These are phyloP conservation scores for Amphiura filiformis DNA, from an alignment of 35 echinoderm and acorn worm species.

Conservation along the genomic window DNA sequence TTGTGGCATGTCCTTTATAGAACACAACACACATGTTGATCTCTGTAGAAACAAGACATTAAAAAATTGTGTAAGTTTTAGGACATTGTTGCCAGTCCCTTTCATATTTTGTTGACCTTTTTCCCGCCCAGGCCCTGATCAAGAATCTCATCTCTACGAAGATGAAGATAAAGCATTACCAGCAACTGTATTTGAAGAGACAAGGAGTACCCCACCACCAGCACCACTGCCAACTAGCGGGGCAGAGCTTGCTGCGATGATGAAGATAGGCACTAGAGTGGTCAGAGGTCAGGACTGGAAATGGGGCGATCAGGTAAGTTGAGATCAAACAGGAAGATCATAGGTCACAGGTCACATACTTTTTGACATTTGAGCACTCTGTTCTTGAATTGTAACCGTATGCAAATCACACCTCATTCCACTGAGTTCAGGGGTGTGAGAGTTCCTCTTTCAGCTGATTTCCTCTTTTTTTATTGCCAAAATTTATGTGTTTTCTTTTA, in stretches of 20 bases:
- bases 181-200: conserved; percentile 91
- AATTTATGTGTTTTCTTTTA: too few relatives aligned
- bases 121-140: neutral
- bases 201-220: conserved; percentile 64
- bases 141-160: conserved; percentile 31
- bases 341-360: neutral
- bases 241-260: conserved; percentile 84
- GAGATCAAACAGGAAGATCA: neutral
- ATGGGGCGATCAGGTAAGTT: conserved; percentile 96
- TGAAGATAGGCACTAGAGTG: conserved; percentile 98
- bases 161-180: conserved; percentile 44
- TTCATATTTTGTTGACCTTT: too few relatives aligned
- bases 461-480: too few relatives aligned
- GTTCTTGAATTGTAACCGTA: neutral
- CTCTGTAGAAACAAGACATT: too few relatives aligned
- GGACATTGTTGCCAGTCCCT: too few relatives aligned
- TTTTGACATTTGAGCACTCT: neutral
- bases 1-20: too few relatives aligned
- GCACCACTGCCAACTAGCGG: conserved; percentile 79
- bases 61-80: too few relatives aligned
- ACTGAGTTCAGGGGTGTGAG: too few relatives aligned
- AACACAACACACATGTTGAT: too few relatives aligned
- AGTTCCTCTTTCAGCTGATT: too few relatives aligned
- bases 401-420: too few relatives aligned
- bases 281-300: conserved; percentile 99